Evolutionary conservation across 1,140 invertebrate species (phyloP).

Genomic region (Lepidurus apus): DNA sequence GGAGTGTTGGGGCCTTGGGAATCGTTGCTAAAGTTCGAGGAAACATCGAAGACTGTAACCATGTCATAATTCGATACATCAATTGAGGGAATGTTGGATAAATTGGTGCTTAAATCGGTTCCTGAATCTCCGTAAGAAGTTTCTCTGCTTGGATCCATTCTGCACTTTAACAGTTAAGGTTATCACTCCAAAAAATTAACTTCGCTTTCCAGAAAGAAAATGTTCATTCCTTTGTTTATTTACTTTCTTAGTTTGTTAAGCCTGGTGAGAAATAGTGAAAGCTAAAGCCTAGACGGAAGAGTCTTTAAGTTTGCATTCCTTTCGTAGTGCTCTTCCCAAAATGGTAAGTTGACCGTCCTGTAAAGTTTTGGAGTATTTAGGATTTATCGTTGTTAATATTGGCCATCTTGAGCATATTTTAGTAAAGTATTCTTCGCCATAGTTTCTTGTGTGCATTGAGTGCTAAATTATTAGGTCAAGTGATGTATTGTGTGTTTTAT

Average conservation of each 20-base stretch:
- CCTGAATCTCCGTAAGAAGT: not conserved
- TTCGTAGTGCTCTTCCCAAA: constrained; percentile 21
- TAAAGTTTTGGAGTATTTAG: not conserved
- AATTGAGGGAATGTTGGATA: constrained; percentile 6
- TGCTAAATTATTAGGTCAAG: not conserved
- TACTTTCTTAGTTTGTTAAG: not conserved
- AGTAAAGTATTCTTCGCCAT: not conserved
- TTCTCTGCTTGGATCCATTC: not conserved
- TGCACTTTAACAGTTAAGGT: not conserved
- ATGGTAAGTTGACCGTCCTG: constrained; percentile 2
- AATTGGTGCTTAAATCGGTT: constrained; percentile 1
- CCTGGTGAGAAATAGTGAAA: not conserved
- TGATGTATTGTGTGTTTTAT: not conserved
- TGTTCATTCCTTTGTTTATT: not conserved
- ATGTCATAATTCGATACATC: not conserved
- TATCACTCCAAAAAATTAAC: not conserved
- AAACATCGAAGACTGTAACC: not conserved
- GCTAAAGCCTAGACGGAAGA: not conserved
- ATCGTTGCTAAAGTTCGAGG: not conserved
- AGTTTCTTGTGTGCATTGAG: not conserved
- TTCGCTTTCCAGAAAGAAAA: not conserved
- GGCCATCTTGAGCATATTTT: constrained; percentile 1
- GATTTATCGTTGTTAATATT: not conserved
- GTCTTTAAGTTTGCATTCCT: not conserved
- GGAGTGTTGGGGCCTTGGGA: not conserved